These are phyloP conservation scores for Sphecodes monilicornis DNA, from an alignment of 2,888 invertebrate species.

Conservation along the genomic window DNA sequence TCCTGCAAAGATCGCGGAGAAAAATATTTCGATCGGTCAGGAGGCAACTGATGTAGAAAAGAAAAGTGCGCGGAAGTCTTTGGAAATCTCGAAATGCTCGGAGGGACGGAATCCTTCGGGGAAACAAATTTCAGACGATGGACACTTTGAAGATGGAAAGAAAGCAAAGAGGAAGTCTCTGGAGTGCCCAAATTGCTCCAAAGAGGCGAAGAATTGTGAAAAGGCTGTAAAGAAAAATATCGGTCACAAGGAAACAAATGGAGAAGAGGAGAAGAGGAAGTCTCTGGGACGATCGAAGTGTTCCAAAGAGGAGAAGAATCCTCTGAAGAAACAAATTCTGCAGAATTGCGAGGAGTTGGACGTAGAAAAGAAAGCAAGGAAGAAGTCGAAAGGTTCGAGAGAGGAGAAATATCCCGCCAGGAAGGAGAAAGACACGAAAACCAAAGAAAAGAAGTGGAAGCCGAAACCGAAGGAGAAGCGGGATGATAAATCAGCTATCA, in stretches of 20 bases:
- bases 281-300: background rate
- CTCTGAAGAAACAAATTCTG: background rate
- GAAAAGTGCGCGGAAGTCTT: background rate
- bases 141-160: background rate
- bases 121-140: background rate
- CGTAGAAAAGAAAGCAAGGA: background rate
- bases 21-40: no score
- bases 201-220: background rate
- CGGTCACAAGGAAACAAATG: background rate
- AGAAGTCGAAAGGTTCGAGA: background rate
- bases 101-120: background rate
- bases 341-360: accelerated
- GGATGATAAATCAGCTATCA: background rate
- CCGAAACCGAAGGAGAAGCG: background rate
- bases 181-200: background rate
- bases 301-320: background rate
- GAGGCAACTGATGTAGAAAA: background rate
- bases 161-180: background rate
- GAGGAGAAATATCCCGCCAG: background rate
- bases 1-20: background rate
- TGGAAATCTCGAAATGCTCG: background rate
- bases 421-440: background rate
- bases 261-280: background rate
- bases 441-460: background rate
- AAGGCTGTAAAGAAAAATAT: background rate